phyloP scores from a whole-genome alignment of 2,797 vertebrate species.

The Sebastes nivosus region DNA sequence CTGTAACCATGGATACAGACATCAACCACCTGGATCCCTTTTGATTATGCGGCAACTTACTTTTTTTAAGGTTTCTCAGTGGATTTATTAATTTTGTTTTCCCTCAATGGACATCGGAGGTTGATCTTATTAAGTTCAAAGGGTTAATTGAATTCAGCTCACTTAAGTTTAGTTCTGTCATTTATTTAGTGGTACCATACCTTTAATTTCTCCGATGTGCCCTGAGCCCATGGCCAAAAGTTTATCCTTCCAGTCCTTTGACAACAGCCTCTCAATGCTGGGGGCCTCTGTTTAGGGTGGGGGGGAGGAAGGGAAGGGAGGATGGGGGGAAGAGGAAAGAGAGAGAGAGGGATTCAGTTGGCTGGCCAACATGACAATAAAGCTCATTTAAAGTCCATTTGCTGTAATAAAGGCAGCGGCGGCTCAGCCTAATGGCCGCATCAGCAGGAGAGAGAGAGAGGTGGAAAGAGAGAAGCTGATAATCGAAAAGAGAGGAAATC shows the following conservation, averaged over 20 bases:
- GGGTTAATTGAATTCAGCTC: not conserved
- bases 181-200: slow-evolving; percentile 75
- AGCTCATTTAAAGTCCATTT: slow-evolving; percentile 96
- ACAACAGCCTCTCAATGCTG: slow-evolving; percentile 98
- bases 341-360: slow-evolving; percentile 86
- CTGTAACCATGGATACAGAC: not conserved
- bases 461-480: slow-evolving; percentile 64
- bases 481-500: slow-evolving; percentile 75
- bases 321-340: slow-evolving; percentile 68
- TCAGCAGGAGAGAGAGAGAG: slow-evolving; percentile 87
- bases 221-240: slow-evolving; percentile 99
- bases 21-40: not conserved
- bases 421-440: slow-evolving; percentile 92
- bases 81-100: not conserved
- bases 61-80: not conserved
- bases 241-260: slow-evolving; percentile 99
- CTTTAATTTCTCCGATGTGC: slow-evolving; percentile 99
- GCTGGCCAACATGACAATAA: slow-evolving; percentile 90
- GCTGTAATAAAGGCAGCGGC: slow-evolving; percentile 92
- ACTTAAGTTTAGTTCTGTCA: slow-evolving; percentile 4
- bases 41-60: not conserved
- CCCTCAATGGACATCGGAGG: not conserved
- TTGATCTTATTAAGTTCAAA: slow-evolving; percentile 4
- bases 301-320: slow-evolving; percentile 27
- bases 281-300: slow-evolving; percentile 88